These are phyloP conservation scores for Pampusana beccarii DNA, from an alignment of 2,113 vertebrate genomes.

Conservation along the genomic window DNA sequence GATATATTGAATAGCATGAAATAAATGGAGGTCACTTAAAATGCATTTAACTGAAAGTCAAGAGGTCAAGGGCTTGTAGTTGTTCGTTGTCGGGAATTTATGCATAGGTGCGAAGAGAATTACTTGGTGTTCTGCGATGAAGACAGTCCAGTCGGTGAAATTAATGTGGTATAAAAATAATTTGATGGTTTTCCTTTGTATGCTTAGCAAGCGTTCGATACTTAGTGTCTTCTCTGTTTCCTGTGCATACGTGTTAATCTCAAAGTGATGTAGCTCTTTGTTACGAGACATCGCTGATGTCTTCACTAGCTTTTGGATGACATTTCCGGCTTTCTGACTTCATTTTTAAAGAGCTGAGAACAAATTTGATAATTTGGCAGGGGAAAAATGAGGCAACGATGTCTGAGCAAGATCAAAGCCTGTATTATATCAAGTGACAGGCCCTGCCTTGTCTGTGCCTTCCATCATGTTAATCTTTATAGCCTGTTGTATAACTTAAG, in stretches of 20 bases:
- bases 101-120: not conserved
- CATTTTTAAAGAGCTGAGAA: constrained; percentile 32
- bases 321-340: constrained; percentile 21
- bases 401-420: constrained; percentile 60
- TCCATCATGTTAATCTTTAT: constrained; percentile 32
- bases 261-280: not conserved
- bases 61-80: not conserved
- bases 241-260: not conserved
- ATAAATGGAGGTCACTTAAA: not conserved
- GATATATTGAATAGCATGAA: not conserved
- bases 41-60: not conserved
- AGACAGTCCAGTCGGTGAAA: not conserved
- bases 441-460: constrained; percentile 58
- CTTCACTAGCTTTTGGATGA: not conserved
- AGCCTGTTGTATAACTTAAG: constrained; percentile 41
- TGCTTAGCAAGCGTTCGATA: not conserved
- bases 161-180: not conserved
- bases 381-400: constrained; percentile 3
- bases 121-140: not conserved
- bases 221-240: not conserved
- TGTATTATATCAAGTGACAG: constrained; percentile 45
- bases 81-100: not conserved
- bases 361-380: constrained; percentile 55
- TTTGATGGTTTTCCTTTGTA: not conserved
- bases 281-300: not conserved